Conservation (phyloP, 2,113 vertebrate genomes). For the Phyllopteryx taeniolatus region DNA sequence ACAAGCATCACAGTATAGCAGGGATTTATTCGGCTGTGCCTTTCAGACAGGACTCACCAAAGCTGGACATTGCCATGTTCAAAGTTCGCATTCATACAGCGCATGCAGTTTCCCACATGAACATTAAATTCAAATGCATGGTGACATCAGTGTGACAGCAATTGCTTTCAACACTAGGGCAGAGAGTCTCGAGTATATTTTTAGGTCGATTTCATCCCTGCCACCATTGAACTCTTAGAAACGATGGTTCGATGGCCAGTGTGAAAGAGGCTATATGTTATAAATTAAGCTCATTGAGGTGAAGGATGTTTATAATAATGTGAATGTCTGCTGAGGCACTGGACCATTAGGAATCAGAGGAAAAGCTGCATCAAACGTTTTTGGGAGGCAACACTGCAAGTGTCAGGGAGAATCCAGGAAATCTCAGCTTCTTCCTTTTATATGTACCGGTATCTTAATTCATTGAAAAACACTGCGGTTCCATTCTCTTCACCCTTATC, state of each 20-base stretch:
- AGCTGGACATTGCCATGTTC: background rate
- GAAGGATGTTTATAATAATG: constrained; percentile 38
- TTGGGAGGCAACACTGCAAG: constrained; percentile 10
- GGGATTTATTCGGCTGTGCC: background rate
- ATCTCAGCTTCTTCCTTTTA: background rate
- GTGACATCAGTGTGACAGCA: background rate
- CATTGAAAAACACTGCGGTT: background rate
- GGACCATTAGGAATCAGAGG: constrained; percentile 18
- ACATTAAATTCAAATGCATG: background rate
- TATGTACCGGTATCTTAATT: too few relatives aligned
- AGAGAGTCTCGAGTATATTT: background rate
- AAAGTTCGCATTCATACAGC: background rate
- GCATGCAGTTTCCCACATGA: background rate
- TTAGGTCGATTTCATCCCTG: background rate
- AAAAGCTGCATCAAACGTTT: constrained; percentile 17
- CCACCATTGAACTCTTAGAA: background rate
- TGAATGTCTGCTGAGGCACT: constrained; percentile 43
- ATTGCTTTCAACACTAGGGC: background rate
- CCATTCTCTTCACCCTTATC: background rate
- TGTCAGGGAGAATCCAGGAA: background rate
- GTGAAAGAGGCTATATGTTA: too few relatives aligned
- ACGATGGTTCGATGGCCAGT: too few relatives aligned
- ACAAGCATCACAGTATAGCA: background rate
- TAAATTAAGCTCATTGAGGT: constrained; percentile 3
- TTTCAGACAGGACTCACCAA: background rate